Percentiles rank a stretch among this genome's conserved stretches.
phyloP scores from a whole-genome alignment of 2,797 vertebrate species.

The Catostomus latipinnis region DNA sequence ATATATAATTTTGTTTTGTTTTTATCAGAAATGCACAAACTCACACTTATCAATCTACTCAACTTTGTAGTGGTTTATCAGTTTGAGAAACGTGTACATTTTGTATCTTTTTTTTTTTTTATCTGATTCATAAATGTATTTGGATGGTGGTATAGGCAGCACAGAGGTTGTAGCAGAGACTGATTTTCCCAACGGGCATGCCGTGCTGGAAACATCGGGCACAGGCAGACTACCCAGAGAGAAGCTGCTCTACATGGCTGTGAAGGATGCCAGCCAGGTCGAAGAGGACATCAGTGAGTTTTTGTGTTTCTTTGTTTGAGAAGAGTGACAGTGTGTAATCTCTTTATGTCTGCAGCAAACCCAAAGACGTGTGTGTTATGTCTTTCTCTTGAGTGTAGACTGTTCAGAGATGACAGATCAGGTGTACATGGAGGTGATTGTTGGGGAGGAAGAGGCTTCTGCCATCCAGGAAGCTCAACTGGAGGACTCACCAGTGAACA shows the following conservation, averaged over 20 bases:
- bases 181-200: slow-evolving; percentile 94
- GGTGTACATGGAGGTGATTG: slow-evolving; percentile 90
- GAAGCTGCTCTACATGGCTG: slow-evolving; percentile 99
- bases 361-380: background rate
- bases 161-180: slow-evolving; percentile 98
- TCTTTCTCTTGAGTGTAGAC: slow-evolving; percentile 65
- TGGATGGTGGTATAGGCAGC: slow-evolving; percentile 78
- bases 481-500: slow-evolving; percentile 82
- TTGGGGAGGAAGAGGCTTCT: slow-evolving; percentile 86
- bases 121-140: background rate
- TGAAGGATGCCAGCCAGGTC: slow-evolving; percentile 90
- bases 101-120: slow-evolving; percentile 31
- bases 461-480: slow-evolving; percentile 80
- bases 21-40: too few species aligned
- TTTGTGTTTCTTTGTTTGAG: background rate
- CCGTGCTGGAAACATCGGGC: slow-evolving; percentile 89
- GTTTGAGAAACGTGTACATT: too few species aligned
- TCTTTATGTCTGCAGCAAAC: background rate
- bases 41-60: too few species aligned
- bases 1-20: too few species aligned
- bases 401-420: slow-evolving; percentile 89
- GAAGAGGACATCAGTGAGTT: slow-evolving; percentile 94
- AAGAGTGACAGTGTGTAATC: too few species aligned
- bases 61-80: too few species aligned
- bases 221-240: slow-evolving; percentile 89